Evolutionary conservation across 1,140 invertebrate genomes (phyloP).

Genomic region (Popillia japonica): DNA sequence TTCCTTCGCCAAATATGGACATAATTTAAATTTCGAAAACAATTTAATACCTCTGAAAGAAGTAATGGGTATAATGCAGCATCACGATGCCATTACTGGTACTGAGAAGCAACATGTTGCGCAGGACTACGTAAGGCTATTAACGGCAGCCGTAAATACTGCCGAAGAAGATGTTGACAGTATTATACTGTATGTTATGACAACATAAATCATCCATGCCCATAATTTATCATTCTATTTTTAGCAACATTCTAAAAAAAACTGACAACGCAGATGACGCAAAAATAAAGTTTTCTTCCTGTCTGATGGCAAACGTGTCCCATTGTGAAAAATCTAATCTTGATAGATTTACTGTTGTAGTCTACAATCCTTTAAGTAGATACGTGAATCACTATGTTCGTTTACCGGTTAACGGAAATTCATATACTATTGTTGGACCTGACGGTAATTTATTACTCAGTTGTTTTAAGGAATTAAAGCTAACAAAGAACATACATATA

Average conservation of each 20-base stretch:
- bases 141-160: constrained; percentile 66
- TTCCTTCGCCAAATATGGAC: constrained; percentile 51
- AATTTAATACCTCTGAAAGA: constrained; percentile 54
- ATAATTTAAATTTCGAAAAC: constrained; percentile 44
- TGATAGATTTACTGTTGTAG: constrained; percentile 68
- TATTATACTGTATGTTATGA: constrained; percentile 38
- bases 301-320: constrained; percentile 68
- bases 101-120: constrained; percentile 79
- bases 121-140: constrained; percentile 73
- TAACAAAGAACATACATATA: background rate
- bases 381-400: constrained; percentile 69
- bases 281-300: constrained; percentile 41
- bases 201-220: too few species aligned
- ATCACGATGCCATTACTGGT: constrained; percentile 73
- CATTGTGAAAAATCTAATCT: constrained; percentile 65
- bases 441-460: constrained; percentile 25
- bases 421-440: constrained; percentile 67
- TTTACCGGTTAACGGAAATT: constrained; percentile 70
- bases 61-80: constrained; percentile 72
- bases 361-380: constrained; percentile 82
- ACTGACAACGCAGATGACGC: constrained; percentile 29
- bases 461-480: background rate
- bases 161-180: constrained; percentile 28
- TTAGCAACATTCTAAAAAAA: constrained; percentile 28
- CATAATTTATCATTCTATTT: background rate